phyloP scores from a whole-genome alignment of 2,113 vertebrate genomes.

The Miniopterus natalensis region DNA sequence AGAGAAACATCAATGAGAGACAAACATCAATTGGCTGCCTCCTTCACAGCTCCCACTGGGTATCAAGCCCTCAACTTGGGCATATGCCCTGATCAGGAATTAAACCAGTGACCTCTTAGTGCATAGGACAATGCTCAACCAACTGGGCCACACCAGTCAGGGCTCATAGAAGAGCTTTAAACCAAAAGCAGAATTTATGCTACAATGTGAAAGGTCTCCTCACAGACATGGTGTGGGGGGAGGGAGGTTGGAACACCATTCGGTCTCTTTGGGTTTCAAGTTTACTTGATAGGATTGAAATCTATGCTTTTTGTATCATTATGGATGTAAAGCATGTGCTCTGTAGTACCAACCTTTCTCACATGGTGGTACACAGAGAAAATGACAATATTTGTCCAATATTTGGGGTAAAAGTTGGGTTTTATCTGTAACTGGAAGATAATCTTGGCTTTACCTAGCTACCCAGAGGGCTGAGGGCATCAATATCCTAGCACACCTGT shows the following conservation, averaged over 20 bases:
- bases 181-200: slow-evolving; percentile 7
- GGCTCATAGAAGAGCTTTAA: background rate
- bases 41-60: no score
- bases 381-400: background rate
- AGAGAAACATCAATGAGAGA: no score
- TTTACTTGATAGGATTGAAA: background rate
- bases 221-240: background rate
- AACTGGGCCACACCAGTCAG: no score
- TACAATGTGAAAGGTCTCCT: background rate
- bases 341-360: background rate
- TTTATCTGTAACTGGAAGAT: background rate
- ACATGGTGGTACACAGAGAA: background rate
- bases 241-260: background rate
- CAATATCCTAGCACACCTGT: background rate
- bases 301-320: background rate
- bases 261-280: background rate
- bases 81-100: no score
- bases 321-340: no score
- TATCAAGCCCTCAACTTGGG: no score
- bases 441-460: background rate
- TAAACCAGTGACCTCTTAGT: no score
- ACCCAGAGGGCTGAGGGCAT: background rate
- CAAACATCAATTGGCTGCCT: no score
- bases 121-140: no score
- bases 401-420: background rate